Evolutionary conservation across 2,113 vertebrate species (phyloP).

Genomic region (Hyla sarda): DNA sequence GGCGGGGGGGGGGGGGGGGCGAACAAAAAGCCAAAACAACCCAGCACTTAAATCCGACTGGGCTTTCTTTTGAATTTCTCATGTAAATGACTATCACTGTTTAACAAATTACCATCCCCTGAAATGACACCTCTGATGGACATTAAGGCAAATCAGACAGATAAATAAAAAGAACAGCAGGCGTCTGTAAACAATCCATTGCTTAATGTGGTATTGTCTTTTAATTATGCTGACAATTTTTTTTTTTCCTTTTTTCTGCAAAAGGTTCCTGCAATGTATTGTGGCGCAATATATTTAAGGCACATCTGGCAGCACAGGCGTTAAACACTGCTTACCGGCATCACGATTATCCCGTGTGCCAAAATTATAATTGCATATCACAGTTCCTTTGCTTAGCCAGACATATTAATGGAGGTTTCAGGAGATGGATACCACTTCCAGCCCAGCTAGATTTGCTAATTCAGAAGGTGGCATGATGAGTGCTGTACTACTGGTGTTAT

Average conservation of each 20-base stretch:
- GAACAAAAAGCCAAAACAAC: neutral
- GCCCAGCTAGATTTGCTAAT: conserved; percentile 62
- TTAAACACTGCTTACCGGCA: conserved; percentile 59
- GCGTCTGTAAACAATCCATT: conserved; percentile 41
- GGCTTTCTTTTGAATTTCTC: conserved; percentile 16
- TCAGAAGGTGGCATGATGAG: conserved; percentile 46
- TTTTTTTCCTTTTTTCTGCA: conserved; percentile 38
- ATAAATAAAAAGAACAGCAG: conserved; percentile 49
- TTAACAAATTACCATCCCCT: conserved; percentile 44
- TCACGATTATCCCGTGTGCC: conserved; percentile 62
- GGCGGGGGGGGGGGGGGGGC: too few relatives aligned
- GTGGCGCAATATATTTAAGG: conserved; percentile 54
- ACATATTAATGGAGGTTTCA: conserved; percentile 58
- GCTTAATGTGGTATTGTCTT: conserved; percentile 49
- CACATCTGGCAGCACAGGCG: conserved; percentile 56
- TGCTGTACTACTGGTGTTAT: neutral
- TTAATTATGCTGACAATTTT: conserved; percentile 52
- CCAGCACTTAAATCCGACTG: neutral
- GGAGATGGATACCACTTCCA: conserved; percentile 65
- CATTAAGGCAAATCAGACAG: conserved; percentile 37
- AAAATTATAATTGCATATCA: conserved; percentile 46
- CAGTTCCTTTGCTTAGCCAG: conserved; percentile 56
- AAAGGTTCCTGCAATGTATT: conserved; percentile 37
- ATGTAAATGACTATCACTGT: conserved; percentile 47
- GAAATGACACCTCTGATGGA: conserved; percentile 48